phyloP scores from a whole-genome alignment of 2,113 vertebrate species.

The Equus przewalskii region DNA sequence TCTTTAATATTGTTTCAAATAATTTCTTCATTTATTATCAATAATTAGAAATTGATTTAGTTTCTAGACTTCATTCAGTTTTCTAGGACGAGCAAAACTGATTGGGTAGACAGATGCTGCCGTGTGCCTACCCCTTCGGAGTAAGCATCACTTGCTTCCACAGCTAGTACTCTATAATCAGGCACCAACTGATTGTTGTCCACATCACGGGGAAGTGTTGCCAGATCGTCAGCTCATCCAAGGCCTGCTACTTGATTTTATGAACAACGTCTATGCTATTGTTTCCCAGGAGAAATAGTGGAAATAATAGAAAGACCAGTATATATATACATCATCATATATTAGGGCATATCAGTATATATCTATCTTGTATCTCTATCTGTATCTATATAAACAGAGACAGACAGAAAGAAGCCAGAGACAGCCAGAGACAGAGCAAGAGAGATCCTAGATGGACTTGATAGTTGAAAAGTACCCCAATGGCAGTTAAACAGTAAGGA shows the following conservation, averaged over 20 bases:
- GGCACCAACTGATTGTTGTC: background rate
- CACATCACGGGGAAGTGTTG: fast-evolving
- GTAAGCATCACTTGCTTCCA: too few species aligned
- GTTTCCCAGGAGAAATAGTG: background rate
- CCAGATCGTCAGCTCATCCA: background rate
- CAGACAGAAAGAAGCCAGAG: background rate
- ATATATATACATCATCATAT: background rate
- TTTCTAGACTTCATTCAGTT: background rate
- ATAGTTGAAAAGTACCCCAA: background rate
- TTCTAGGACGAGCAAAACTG: background rate
- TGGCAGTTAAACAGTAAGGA: background rate
- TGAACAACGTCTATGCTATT: background rate
- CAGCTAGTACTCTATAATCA: background rate
- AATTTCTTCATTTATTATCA: background rate
- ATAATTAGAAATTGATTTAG: background rate
- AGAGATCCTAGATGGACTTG: background rate
- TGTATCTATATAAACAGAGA: background rate
- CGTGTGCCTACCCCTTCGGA: background rate
- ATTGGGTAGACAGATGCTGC: background rate
- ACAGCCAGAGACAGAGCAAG: background rate
- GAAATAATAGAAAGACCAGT: background rate
- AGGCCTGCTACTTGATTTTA: background rate
- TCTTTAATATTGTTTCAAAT: background rate
- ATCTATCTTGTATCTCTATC: background rate
- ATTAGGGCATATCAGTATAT: background rate